These are phyloP conservation scores for Drosophila recens DNA, from an alignment of 2,888 invertebrate species.

Conservation along the genomic window DNA sequence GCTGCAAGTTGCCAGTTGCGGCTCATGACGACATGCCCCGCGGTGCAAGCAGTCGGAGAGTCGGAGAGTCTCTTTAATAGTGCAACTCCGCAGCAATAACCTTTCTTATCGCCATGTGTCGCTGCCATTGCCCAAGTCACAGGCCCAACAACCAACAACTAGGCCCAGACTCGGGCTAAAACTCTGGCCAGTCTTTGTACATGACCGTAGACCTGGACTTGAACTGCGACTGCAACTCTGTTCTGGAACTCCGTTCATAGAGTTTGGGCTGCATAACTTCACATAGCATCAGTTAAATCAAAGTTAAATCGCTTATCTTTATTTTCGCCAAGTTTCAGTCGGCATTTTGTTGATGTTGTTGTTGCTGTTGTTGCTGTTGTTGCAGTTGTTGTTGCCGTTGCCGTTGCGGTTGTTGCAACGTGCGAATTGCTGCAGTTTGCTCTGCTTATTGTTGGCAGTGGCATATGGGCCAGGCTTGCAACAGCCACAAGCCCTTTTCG, in stretches of 20 bases:
- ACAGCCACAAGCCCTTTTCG: constrained; percentile 1
- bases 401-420: constrained; percentile 50
- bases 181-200: constrained; percentile 25
- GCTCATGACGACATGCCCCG: constrained; percentile 65
- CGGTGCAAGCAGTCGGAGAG: constrained; percentile 22
- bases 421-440: constrained; percentile 55
- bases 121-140: constrained; percentile 36
- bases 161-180: constrained; percentile 1
- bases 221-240: constrained; percentile 28
- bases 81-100: constrained; percentile 62
- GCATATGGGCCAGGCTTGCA: constrained; percentile 47
- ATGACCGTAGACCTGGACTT: constrained; percentile 59
- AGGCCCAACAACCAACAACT: constrained; percentile 9
- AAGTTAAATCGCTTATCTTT: constrained; percentile 74
- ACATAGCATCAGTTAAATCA: constrained; percentile 82
- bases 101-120: constrained; percentile 73
- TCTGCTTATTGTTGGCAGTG: constrained; percentile 54
- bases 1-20: constrained; percentile 18
- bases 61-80: constrained; percentile 55
- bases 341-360: constrained; percentile 61
- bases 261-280: constrained; percentile 70
- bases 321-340: constrained; percentile 57
- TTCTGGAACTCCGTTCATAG: constrained; percentile 27
- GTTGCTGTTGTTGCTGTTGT: background rate
- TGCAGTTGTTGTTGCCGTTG: constrained; percentile 8